These are phyloP conservation scores for Lerista edwardsae DNA, from an alignment of 2,797 vertebrate genomes.

Conservation along the genomic window DNA sequence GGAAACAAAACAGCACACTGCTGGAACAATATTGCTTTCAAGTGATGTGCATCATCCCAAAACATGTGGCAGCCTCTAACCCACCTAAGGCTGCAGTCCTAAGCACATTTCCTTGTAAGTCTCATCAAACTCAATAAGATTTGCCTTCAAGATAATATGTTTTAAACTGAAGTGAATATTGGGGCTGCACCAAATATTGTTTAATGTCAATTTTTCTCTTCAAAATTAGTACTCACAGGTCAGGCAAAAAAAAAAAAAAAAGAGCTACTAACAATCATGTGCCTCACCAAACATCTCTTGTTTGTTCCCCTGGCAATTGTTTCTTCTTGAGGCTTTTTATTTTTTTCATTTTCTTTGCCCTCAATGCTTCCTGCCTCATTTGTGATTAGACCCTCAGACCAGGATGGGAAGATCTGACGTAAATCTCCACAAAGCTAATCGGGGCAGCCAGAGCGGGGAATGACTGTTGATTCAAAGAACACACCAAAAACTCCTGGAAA, in stretches of 20 bases:
- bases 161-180: neutral
- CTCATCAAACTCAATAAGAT: neutral
- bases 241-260: neutral
- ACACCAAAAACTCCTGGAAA: too few relatives aligned
- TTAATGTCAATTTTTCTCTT: neutral
- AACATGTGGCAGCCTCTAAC: slow-evolving; percentile 14
- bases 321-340: too few relatives aligned
- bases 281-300: too few relatives aligned
- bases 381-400: neutral
- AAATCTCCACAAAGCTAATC: too few relatives aligned
- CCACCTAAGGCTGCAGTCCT: neutral
- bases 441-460: neutral
- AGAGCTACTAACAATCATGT: neutral
- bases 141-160: neutral
- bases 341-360: neutral
- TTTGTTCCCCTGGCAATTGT: too few relatives aligned
- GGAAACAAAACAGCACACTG: slow-evolving; percentile 20
- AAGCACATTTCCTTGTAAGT: neutral
- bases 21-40: slow-evolving; percentile 16
- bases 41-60: neutral
- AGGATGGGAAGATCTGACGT: too few relatives aligned
- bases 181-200: neutral
- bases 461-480: too few relatives aligned
- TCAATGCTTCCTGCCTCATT: neutral
- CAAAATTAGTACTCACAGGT: neutral